Evolutionary conservation across 1,140 invertebrate species (phyloP).

Genomic region (Tetragonula clypearis): DNA sequence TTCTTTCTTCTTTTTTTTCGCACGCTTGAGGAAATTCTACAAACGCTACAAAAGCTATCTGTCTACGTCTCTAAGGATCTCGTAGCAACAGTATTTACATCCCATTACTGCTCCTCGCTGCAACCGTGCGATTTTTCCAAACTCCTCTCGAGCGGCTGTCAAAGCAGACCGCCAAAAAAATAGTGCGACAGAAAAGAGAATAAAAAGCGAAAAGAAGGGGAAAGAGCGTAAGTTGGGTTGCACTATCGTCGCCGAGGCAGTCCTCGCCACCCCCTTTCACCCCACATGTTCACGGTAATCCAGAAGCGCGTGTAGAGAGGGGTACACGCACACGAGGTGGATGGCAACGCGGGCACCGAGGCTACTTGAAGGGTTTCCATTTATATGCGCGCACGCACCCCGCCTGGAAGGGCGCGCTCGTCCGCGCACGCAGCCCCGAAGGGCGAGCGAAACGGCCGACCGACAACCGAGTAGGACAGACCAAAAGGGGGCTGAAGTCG

Average conservation of each 20-base stretch:
- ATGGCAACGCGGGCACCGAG: slow-evolving; percentile 66
- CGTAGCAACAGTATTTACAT: not conserved
- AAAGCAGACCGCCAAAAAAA: not conserved
- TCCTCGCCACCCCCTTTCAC: not conserved
- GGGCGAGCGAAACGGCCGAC: slow-evolving; percentile 39
- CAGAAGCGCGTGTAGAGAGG: slow-evolving; percentile 65
- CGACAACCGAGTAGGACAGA: slow-evolving; percentile 13
- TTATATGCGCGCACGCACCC: slow-evolving; percentile 73
- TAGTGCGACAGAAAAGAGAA: not conserved
- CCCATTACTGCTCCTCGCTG: not conserved
- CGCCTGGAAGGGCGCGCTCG: slow-evolving; percentile 41
- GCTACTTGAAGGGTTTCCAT: slow-evolving; percentile 78
- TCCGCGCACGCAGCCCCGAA: slow-evolving; percentile 40
- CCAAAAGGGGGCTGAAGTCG: slow-evolving; percentile 30
- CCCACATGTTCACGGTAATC: slow-evolving; percentile 67
- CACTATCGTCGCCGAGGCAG: slow-evolving; percentile 30
- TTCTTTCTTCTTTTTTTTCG: too few relatives aligned
- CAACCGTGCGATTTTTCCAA: not conserved
- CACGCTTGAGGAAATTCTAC: too few relatives aligned
- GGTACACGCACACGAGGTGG: slow-evolving; percentile 65
- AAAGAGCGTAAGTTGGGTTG: not conserved
- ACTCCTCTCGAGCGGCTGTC: not conserved
- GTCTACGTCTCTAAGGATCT: not conserved
- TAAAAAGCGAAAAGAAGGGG: not conserved
- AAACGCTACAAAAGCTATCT: not conserved